phyloP scores from a whole-genome alignment of 2,797 vertebrate species.

The Chelonia mydas region DNA sequence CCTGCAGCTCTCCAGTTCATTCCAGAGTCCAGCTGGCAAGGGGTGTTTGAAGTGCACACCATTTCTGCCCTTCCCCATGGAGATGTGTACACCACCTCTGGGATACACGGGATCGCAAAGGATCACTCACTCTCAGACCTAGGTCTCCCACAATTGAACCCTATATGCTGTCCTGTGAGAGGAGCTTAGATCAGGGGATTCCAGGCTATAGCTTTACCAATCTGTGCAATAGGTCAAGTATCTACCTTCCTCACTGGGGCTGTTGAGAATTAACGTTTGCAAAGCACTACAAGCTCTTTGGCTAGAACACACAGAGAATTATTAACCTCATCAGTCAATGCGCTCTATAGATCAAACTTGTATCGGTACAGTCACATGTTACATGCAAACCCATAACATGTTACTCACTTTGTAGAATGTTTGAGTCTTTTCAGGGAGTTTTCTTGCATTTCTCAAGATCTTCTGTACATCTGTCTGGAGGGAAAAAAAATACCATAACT shows the following conservation, averaged over 20 bases:
- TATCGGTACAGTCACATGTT: not conserved
- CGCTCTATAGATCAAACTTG: not conserved
- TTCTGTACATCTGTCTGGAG: constrained; percentile 98
- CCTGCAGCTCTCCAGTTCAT: not conserved
- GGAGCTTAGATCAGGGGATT: not conserved
- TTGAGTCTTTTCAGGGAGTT: constrained; percentile 98
- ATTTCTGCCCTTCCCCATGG: not conserved
- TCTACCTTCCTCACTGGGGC: not conserved
- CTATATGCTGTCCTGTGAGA: not conserved
- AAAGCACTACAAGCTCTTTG: not conserved
- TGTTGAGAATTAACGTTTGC: fast-evolving
- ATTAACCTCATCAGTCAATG: not conserved
- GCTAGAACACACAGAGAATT: not conserved
- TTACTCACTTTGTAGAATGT: constrained; percentile 96
- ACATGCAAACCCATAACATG: not conserved
- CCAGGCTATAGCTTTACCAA: not conserved
- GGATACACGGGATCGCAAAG: not conserved
- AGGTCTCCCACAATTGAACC: not conserved
- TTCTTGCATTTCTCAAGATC: constrained; percentile 97
- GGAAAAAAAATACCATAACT: not conserved
- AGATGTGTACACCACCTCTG: not conserved
- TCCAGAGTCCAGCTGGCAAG: not conserved
- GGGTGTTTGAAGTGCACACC: not conserved
- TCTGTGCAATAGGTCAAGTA: not conserved
- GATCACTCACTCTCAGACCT: not conserved